phyloP scores from a whole-genome alignment of 30 jellyfish, hydroid and myxozoan genomes.

The Morbakka virulenta region DNA sequence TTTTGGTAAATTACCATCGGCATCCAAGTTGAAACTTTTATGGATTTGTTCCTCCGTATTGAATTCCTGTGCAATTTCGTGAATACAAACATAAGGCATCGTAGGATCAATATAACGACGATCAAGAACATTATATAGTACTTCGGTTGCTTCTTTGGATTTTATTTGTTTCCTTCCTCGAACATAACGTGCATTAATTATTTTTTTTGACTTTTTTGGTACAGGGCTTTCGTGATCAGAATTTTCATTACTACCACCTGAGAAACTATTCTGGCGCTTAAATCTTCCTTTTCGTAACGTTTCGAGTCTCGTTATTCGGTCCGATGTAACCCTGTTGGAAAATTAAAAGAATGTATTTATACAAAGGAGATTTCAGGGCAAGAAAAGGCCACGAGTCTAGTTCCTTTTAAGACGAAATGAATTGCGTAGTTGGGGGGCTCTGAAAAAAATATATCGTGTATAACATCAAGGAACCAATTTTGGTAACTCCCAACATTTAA shows the following conservation, averaged over 20 bases:
- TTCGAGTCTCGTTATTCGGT: conserved; percentile 83
- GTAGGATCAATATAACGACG: conserved; percentile 75
- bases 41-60: conserved; percentile 71
- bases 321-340: conserved; percentile 60
- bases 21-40: conserved; percentile 58
- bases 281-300: conserved; percentile 90
- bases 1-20: conserved; percentile 67
- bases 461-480: too few species aligned
- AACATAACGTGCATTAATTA: conserved; percentile 29
- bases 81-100: conserved; percentile 77
- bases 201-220: conserved; percentile 38
- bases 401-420: too few species aligned
- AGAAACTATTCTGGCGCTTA: conserved; percentile 20
- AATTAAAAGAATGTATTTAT: too few species aligned
- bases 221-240: conserved; percentile 44
- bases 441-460: too few species aligned
- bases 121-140: conserved; percentile 41
- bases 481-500: too few species aligned
- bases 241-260: conserved; percentile 26
- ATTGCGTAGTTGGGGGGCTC: too few species aligned
- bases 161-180: conserved; percentile 46
- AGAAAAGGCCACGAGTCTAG: background rate
- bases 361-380: background rate
- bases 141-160: conserved; percentile 4
- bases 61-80: conserved; percentile 74